Conservation (phyloP, 2,797 vertebrate species). For the Intellagama lesueurii region DNA sequence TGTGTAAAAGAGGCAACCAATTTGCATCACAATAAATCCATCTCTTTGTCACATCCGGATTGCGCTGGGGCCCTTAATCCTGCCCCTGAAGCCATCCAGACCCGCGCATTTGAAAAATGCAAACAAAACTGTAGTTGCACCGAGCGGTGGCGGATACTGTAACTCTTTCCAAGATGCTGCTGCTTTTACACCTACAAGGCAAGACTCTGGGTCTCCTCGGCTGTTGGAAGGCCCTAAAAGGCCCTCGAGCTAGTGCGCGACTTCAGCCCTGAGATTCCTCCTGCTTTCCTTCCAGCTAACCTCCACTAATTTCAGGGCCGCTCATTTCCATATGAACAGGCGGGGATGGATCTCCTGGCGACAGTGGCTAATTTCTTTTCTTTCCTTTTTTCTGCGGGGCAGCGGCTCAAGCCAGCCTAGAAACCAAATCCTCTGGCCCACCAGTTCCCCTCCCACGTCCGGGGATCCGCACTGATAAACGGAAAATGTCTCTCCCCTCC, state of each 20-base stretch:
- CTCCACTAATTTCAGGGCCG: not conserved
- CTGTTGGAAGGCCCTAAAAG: not conserved
- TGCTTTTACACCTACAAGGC: too few species aligned
- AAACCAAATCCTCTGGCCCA: not conserved
- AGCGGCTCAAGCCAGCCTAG: not conserved
- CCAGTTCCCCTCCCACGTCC: not conserved
- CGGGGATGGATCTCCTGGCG: not conserved
- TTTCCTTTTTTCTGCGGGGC: not conserved
- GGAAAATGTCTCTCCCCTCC: not conserved
- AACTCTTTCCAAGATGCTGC: not conserved
- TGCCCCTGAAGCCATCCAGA: slow-evolving; percentile 13
- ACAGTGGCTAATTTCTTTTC: not conserved
- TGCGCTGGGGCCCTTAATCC: slow-evolving; percentile 2
- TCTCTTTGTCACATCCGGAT: slow-evolving; percentile 27
- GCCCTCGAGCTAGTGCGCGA: not conserved
- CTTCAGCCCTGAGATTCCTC: not conserved
- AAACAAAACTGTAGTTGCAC: not conserved
- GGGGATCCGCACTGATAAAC: not conserved
- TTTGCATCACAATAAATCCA: slow-evolving; percentile 14
- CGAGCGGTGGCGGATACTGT: not conserved
- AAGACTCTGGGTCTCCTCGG: not conserved
- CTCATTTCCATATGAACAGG: slow-evolving; percentile 8
- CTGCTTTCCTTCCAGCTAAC: not conserved
- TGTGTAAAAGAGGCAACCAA: not conserved
- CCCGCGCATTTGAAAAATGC: slow-evolving; percentile 16